Percentiles rank a stretch among this genome's conserved stretches.
Conservation (phyloP, 2,113 vertebrate species). For the Penelope pileata region DNA sequence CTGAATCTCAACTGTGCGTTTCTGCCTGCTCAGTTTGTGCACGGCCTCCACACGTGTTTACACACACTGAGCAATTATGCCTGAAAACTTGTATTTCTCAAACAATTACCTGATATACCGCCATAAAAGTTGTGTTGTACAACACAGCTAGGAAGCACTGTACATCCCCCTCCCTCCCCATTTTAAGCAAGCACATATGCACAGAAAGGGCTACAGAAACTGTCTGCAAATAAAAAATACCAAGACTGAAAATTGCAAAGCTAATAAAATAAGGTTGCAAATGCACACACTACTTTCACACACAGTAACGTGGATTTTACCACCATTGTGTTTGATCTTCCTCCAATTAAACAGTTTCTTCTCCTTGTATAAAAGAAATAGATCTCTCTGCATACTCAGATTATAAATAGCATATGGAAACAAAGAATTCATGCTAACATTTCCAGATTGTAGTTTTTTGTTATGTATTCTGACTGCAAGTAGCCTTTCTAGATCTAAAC, state of each 20-base stretch:
- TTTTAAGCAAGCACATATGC: neutral
- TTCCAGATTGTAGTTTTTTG: neutral
- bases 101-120: neutral
- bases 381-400: neutral
- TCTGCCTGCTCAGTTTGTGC: neutral
- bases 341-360: neutral
- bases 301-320: neutral
- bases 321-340: neutral
- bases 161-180: neutral
- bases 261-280: neutral
- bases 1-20: neutral
- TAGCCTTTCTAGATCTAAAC: neutral
- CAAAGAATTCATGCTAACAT: neutral
- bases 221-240: neutral
- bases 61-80: neutral
- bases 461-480: neutral
- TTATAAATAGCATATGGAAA: neutral
- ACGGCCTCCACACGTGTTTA: neutral
- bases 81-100: neutral
- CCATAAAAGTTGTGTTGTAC: neutral
- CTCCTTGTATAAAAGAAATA: neutral
- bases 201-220: neutral
- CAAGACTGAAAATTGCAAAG: neutral
- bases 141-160: neutral
- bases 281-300: accelerated